Base-by-base conservation (phyloP, 2,888 invertebrate species). In the Hedychridium roseum region DNA sequence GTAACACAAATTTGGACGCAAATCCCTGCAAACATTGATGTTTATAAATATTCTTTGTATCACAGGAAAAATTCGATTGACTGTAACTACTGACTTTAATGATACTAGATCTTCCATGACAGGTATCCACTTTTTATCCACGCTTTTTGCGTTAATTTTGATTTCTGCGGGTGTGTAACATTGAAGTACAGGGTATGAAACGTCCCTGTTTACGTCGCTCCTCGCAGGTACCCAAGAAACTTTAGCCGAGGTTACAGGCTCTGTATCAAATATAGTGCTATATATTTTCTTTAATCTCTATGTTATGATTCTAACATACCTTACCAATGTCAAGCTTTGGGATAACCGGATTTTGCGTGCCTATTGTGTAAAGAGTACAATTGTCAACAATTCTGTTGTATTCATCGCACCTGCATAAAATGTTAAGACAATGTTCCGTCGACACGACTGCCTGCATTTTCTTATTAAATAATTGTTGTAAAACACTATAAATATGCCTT, bases 331-430 rank as follows among this genome's bases (percentile, higher is more conserved):
- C 28, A 1, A 41, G 11, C 15, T 49, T 49, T 2, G 46, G 26
- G 26, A 35, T 15, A 17, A 16, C 28, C 38, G 35, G 18, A 12
- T 50, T 20, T 12, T 36, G 7, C 4, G 35, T 42, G 14, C 55
- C 54, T 18, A 54, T 21, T 9, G 18, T 38, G 23, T 43, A 48
- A 21, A 7, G 16, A 6, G 1, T 36, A 14, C 50, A 48, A 34
- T 60, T 59, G 16, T 59, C 28, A 26, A 39, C 38, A 14, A 65
- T 52, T 12, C 48, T 14, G 38, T 37, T 43, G 30, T 65, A 64
- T 36, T 64, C 62, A 14, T 36, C 15, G 32, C 67, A 68, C 18
- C 54, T 59, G 27, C 67, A 67, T 5, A 66, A 34, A 35, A 68
- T 64, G 11, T 60, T 57, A 15, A 67, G 57, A 1, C 60, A 60